Conservation (phyloP, 2,113 vertebrate species). For the Scatophagus argus region DNA sequence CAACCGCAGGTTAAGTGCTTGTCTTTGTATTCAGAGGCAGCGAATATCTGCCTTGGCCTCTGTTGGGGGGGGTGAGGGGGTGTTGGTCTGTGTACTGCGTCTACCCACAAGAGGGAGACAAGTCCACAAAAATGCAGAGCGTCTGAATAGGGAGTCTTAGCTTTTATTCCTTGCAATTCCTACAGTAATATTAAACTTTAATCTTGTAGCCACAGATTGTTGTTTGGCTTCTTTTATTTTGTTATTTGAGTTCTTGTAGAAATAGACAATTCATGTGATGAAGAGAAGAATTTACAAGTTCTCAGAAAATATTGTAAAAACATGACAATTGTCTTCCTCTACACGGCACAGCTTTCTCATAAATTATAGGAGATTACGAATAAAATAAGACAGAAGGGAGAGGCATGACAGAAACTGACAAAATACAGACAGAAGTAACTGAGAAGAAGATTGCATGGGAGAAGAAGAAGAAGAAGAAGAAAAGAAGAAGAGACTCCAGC, state of each 20-base stretch:
- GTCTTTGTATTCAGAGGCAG: slow-evolving; percentile 78
- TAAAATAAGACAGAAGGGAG: neutral
- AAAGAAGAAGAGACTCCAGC: slow-evolving; percentile 46
- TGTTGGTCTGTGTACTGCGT: slow-evolving; percentile 46
- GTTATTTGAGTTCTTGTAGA: neutral
- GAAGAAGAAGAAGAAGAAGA: slow-evolving; percentile 45
- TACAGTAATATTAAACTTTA: neutral
- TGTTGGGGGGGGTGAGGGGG: slow-evolving; percentile 43
- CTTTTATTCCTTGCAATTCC: slow-evolving; percentile 2
- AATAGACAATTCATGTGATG: neutral
- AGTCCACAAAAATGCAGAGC: slow-evolving; percentile 46
- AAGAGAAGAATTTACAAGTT: neutral
- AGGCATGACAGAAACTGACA: neutral
- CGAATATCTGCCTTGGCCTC: slow-evolving; percentile 58
- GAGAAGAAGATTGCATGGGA: slow-evolving; percentile 8
- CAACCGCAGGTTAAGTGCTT: slow-evolving; percentile 80
- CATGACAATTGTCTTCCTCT: neutral
- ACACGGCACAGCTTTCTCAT: neutral
- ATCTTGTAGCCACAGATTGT: neutral
- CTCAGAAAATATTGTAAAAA: neutral
- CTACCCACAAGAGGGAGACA: slow-evolving; percentile 82
- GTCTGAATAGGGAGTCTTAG: neutral
- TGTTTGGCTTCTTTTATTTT: neutral
- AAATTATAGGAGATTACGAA: neutral
- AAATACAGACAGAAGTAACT: slow-evolving; percentile 5